Percentiles rank a stretch among this genome's conserved stretches.
phyloP scores from a whole-genome alignment of 30 jellyfish, hydroid and myxozoan species.

The Catostylus mosaicus region DNA sequence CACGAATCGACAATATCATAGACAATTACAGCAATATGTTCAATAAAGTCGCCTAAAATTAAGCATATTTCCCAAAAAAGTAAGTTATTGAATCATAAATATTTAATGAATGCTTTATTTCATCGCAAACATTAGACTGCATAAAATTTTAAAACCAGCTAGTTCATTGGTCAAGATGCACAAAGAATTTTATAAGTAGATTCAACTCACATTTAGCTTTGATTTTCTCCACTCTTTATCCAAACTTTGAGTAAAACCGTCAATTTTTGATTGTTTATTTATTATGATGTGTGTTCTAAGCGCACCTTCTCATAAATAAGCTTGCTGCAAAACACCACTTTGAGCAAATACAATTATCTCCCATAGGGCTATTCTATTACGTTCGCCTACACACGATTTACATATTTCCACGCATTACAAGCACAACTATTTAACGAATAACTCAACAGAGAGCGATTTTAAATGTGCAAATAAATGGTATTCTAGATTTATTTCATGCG shows the following conservation, averaged over 20 bases:
- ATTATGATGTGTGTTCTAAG: neutral
- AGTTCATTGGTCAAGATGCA: neutral
- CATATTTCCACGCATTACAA: constrained; percentile 7
- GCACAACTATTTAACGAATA: neutral
- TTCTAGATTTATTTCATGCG: no score
- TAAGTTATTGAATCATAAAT: constrained; percentile 6
- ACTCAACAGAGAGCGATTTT: neutral
- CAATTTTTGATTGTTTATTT: constrained; percentile 1
- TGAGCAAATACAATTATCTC: constrained; percentile 34
- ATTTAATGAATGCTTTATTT: constrained; percentile 6
- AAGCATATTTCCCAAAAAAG: neutral
- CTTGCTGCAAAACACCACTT: constrained; percentile 1
- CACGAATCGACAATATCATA: neutral
- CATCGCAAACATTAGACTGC: neutral
- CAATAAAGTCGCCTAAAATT: neutral
- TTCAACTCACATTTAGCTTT: constrained; percentile 6
- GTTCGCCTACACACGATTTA: constrained; percentile 47
- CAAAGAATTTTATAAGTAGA: neutral
- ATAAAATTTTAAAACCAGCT: neutral
- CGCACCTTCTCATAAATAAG: neutral
- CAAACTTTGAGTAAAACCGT: constrained; percentile 7
- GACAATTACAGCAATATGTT: constrained; percentile 18
- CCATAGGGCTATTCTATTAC: constrained; percentile 40
- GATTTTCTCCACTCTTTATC: constrained; percentile 6
- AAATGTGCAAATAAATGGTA: no score